Evolutionary conservation across 1,140 invertebrate species (phyloP), one percentile per base, ranked within the genome.

Genomic region (Holotrichia oblita): DNA sequence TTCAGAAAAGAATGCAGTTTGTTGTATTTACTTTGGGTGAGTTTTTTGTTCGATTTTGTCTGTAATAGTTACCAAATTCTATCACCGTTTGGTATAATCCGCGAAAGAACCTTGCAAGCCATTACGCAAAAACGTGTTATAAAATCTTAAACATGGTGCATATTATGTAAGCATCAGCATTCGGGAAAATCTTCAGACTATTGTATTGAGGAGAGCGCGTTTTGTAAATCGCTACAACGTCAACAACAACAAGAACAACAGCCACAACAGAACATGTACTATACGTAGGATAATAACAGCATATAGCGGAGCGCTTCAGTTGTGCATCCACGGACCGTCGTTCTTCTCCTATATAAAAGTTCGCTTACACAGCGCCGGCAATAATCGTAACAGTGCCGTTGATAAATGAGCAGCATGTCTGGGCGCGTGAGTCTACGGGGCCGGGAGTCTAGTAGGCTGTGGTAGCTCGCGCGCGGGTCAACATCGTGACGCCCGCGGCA

Each of bases 381-480:
- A 74, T 74, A 74, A 74, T 74, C 40, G 73, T 74, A 74, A 74
- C 41, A 74, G 40, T 44, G 73, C 73, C 41, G 73, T 40, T 78
- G 72, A 78, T 78, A 78, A 78, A 78, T 78, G 77, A 64, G 77
- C 72, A 78, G 77, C 77, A 74, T 78, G 73, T 74, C 73, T 74
- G 73, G 73, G 77, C 77, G 77, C 73, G 69, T 69, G 61, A 61
- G 77, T 78, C 69, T 69, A 78, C 41, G 77, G 77, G 77, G 77
- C 77, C 69, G 72, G 77, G 77, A 78, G 73, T 22, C 73, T 74
- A 74, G 73, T 74, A 74, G 73, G 73, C 34, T 44, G 73, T 74
- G 73, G 77, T 78, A 78, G 77, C 77, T 74, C 73, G 77, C 77
- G 77, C 77, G 77, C 42, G 77, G 77, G 77, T 78, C 77, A 78